Evolutionary conservation across 2,797 vertebrate species (phyloP).

Genomic region (Lithobates sylvaticus): DNA sequence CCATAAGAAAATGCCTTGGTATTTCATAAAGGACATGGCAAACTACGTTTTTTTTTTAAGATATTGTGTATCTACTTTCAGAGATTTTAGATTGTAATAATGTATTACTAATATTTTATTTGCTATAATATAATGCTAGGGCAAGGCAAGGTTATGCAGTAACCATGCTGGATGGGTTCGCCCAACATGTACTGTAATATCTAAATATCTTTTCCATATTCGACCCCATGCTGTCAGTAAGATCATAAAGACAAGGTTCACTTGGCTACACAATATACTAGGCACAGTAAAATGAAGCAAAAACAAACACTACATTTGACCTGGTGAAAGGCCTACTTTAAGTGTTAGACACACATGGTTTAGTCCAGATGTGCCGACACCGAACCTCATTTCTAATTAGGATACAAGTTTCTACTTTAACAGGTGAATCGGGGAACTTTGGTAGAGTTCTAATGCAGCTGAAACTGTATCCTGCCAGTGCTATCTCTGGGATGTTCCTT

Average conservation of each 20-base stretch:
- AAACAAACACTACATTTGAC: neutral
- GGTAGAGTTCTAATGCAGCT: neutral
- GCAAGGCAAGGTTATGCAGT: neutral
- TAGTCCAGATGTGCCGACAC: neutral
- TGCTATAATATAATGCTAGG: too few species aligned
- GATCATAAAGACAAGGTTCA: too few species aligned
- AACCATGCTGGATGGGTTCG: neutral
- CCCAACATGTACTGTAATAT: neutral
- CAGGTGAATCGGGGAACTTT: neutral
- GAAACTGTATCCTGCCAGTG: neutral
- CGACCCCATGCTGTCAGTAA: neutral
- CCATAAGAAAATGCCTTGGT: too few species aligned
- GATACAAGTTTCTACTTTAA: neutral
- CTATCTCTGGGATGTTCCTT: constrained; percentile 36
- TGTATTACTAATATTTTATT: too few species aligned
- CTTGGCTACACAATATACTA: neutral
- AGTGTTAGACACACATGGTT: neutral
- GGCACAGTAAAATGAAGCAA: neutral
- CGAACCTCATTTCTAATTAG: too few species aligned
- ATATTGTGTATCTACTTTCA: too few species aligned
- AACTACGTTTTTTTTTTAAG: too few species aligned
- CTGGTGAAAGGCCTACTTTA: neutral
- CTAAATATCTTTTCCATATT: neutral
- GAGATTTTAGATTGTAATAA: too few species aligned
- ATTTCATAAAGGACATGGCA: too few species aligned